Evolutionary conservation across 2,113 vertebrate species (phyloP).

Genomic region (Corythaixoides concolor): DNA sequence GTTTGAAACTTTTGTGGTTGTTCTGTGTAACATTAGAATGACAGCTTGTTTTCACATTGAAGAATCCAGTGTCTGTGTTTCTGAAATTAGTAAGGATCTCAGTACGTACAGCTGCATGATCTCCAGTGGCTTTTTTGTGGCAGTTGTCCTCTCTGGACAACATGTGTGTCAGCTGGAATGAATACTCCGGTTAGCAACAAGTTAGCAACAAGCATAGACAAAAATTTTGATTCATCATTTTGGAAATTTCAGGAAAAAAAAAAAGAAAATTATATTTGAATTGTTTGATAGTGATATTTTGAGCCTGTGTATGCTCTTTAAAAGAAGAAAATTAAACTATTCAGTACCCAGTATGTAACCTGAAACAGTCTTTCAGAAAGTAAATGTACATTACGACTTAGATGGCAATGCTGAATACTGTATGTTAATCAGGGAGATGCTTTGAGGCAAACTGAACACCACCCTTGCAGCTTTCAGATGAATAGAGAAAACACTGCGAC

Average conservation of each 20-base stretch:
- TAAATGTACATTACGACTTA: neutral
- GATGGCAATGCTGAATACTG: neutral
- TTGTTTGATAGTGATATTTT: neutral
- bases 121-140: neutral
- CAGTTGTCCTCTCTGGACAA: neutral
- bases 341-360: neutral
- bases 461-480: neutral
- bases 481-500: neutral
- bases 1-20: neutral
- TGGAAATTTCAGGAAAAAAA: neutral
- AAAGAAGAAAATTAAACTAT: neutral
- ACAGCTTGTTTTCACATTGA: neutral
- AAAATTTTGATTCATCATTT: neutral
- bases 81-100: neutral
- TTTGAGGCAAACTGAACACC: neutral
- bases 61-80: neutral
- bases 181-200: neutral
- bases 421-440: neutral
- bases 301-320: neutral
- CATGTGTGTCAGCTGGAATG: neutral
- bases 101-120: accelerated
- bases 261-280: neutral
- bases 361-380: neutral
- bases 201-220: neutral
- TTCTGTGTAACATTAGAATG: neutral